Conservation (phyloP, 2,797 vertebrate genomes). For the Chiroxiphia lanceolata region DNA sequence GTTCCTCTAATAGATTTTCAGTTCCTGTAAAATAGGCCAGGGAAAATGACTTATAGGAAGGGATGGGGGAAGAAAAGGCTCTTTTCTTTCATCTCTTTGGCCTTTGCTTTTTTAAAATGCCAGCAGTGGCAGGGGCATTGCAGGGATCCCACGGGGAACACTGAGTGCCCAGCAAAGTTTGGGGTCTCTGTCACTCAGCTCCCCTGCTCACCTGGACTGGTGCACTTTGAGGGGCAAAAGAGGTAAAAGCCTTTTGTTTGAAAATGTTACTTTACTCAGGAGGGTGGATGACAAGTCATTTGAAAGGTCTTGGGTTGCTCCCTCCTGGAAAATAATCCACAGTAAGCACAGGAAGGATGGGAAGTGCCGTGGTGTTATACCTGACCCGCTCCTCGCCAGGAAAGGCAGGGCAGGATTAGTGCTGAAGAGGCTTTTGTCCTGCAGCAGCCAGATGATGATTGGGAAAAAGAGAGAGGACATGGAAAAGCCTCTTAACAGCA, state of each 20-base stretch:
- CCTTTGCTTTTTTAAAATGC: neutral
- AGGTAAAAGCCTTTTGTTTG: neutral
- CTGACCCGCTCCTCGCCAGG: accelerated
- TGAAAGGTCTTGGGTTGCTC: neutral
- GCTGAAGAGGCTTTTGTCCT: conserved; percentile 23
- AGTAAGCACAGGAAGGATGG: neutral
- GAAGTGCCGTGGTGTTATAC: neutral
- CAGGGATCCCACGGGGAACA: neutral
- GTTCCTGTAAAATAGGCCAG: conserved; percentile 63
- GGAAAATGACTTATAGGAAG: neutral
- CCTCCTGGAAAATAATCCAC: neutral
- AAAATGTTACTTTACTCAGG: neutral
- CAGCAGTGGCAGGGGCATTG: neutral
- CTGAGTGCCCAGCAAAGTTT: neutral
- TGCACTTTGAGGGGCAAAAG: neutral
- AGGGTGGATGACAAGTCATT: neutral
- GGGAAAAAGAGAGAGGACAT: neutral
- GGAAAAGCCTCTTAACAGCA: conserved; percentile 5
- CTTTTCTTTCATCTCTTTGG: neutral
- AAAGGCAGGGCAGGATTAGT: neutral
- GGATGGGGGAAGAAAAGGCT: neutral
- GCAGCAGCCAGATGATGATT: neutral
- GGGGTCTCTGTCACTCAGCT: neutral
- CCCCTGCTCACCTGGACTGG: neutral
- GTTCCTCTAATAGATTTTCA: conserved; percentile 64